A percentile compares a stretch with the other conserved stretches of the same genome.
Conservation (phyloP, 2,797 vertebrate species). For the Mycteria americana region DNA sequence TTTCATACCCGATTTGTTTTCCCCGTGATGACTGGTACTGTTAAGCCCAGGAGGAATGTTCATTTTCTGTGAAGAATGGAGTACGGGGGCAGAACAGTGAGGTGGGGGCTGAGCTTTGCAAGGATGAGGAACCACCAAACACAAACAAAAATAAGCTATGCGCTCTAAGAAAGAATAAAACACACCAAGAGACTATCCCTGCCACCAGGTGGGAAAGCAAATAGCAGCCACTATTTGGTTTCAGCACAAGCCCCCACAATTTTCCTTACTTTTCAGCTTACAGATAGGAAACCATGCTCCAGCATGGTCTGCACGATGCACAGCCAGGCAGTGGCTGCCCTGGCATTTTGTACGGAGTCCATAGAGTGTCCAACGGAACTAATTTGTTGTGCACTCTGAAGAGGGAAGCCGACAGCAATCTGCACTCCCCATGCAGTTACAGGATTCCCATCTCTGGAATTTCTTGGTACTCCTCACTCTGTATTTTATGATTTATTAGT, state of each 20-base stretch:
- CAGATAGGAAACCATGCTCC: not conserved
- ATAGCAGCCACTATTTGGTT: not conserved
- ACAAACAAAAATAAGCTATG: not conserved
- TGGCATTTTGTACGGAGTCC: not conserved
- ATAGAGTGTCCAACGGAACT: not conserved
- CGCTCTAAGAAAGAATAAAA: not conserved
- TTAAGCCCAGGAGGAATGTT: not conserved
- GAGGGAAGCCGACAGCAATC: not conserved
- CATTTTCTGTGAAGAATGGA: not conserved
- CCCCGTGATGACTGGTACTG: not conserved
- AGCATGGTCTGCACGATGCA: not conserved
- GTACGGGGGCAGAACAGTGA: not conserved
- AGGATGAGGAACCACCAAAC: not conserved
- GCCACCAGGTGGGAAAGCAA: not conserved
- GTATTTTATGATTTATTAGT: not conserved
- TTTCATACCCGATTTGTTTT: not conserved
- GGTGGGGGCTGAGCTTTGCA: not conserved
- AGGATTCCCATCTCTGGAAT: not conserved
- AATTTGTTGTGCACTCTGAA: not conserved
- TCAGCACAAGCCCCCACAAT: not conserved
- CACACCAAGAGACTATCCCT: not conserved
- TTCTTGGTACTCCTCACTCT: not conserved
- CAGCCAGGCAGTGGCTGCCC: not conserved
- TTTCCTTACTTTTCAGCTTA: not conserved
- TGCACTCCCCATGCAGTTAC: not conserved